A percentile compares a stretch with the other conserved stretches of the same genome.
Conservation (phyloP, 2,888 invertebrate genomes). For the Chloroclysta siterata region DNA sequence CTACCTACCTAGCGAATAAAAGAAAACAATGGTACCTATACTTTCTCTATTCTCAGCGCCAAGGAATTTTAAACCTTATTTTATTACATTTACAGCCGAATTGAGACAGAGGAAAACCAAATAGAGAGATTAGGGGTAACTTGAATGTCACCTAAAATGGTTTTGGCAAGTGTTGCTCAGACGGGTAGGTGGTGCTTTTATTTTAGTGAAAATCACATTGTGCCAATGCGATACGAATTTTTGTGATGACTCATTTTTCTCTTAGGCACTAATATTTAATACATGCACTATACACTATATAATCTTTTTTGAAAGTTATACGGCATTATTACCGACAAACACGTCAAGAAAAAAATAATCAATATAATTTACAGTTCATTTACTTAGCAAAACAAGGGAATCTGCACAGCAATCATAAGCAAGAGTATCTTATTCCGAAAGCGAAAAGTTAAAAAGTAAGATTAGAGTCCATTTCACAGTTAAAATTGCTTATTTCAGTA, state of each 20-base stretch:
- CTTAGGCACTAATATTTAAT: background rate
- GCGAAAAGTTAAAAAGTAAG: slow-evolving; percentile 35
- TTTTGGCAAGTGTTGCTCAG: slow-evolving; percentile 25
- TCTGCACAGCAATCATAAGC: slow-evolving; percentile 9
- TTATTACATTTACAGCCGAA: background rate
- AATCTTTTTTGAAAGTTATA: background rate
- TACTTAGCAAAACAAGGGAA: background rate
- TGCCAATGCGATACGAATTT: background rate
- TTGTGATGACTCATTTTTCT: background rate
- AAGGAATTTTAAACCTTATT: slow-evolving; percentile 18
- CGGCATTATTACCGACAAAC: background rate
- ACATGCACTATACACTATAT: too few species aligned
- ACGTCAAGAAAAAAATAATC: background rate
- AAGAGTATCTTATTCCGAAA: slow-evolving; percentile 26
- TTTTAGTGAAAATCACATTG: slow-evolving; percentile 19
- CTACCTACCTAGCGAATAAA: slow-evolving; percentile 42
- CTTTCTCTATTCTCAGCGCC: slow-evolving; percentile 16
- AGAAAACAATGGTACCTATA: slow-evolving; percentile 42
- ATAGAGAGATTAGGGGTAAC: slow-evolving; percentile 33
- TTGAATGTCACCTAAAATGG: slow-evolving; percentile 33
- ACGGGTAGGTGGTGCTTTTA: slow-evolving; percentile 20
- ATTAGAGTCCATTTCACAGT: slow-evolving; percentile 40
- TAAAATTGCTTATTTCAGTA: slow-evolving; percentile 50
- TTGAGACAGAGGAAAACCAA: slow-evolving; percentile 12
- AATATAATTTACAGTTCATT: background rate